These are phyloP conservation scores for Drosophila rellima DNA, from an alignment of 2,888 invertebrate genomes.

Conservation along the genomic window DNA sequence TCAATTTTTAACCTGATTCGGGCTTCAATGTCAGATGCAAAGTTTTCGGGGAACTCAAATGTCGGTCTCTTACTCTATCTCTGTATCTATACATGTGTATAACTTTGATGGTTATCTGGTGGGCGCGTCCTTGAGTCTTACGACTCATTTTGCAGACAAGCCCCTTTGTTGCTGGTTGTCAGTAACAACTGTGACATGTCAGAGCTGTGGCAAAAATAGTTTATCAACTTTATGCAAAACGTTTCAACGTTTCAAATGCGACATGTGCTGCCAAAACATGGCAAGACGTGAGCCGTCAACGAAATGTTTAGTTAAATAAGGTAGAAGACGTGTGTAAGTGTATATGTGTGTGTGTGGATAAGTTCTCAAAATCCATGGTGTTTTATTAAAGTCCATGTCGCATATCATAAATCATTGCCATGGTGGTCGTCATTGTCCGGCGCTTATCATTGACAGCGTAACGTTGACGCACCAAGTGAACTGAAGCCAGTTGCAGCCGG, in stretches of 20 bases:
- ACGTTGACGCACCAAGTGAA: conserved; percentile 65
- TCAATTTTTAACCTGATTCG: conserved; percentile 11
- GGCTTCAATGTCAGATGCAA: conserved; percentile 19
- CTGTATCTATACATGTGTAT: conserved; percentile 4
- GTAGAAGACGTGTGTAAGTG: not conserved
- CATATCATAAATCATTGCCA: conserved; percentile 39
- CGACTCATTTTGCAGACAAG: conserved; percentile 44
- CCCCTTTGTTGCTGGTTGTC: conserved; percentile 75
- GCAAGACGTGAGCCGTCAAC: conserved; percentile 3
- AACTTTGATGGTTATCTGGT: conserved; percentile 49
- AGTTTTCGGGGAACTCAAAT: conserved; percentile 10
- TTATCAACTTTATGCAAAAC: conserved; percentile 69
- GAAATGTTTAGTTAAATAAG: conserved; percentile 20
- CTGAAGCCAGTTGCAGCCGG: conserved; percentile 32
- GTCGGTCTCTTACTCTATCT: not conserved
- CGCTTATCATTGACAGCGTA: conserved; percentile 51
- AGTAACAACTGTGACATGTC: conserved; percentile 64
- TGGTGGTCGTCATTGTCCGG: conserved; percentile 28
- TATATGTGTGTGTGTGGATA: not conserved
- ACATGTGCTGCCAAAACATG: conserved; percentile 52
- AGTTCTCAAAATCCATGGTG: conserved; percentile 2
- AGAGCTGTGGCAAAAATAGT: conserved; percentile 45
- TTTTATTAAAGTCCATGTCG: conserved; percentile 19
- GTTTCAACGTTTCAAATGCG: conserved; percentile 26
- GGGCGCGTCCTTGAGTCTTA: conserved; percentile 38